Base-by-base conservation (phyloP, 1,140 invertebrate genomes). In the Ostrea edulis region DNA sequence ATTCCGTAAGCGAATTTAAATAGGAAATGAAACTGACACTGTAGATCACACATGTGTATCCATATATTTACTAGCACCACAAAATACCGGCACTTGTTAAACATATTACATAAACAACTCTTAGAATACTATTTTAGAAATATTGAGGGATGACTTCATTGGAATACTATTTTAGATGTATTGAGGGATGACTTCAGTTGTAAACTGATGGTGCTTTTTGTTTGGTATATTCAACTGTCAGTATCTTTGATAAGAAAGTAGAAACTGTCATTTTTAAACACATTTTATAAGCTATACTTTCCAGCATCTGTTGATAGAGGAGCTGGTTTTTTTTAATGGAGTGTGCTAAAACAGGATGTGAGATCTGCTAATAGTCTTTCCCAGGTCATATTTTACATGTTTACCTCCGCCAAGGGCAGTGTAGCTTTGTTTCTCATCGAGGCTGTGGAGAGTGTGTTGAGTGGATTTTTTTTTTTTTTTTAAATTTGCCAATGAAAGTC, bases 21-120 rank as follows among this genome's bases (percentile, higher is more conserved):
- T 71, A 25, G 8, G 68, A 71, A 25, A 71, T 71, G 68, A 71
- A 71, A 71, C 68, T 71, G 68, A 29, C 68, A 71, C 68, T 71
- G 68, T 25, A 71, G 12, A 22, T 35, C 22, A 71, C 14, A 44
- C 8, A 12, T 71, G 22, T 71, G 14, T 71, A 71, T 29, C 68
- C n/a, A 12, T 71, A 71, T n/a, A 29, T 71, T 58, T 71, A 25
- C 25, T 12, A 25, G 68, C 68, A 71, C 68, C 4, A 71, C 22
- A 71, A 71, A 11, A 71, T 71, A 25, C 5, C 12, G 8, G 68
- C 68, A 71, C 68, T 35, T 71, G 55, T 71, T 25, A 22, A 25
- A 71, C 68, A 29, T 71, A 20, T 55, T 14, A 7, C 17, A 54
- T 3, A 71, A 22, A 71, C 25, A 71, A 58, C 55, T 58, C 55